These are phyloP conservation scores for Knipowitschia caucasica DNA, from an alignment of 2,797 vertebrate genomes.

Conservation along the genomic window DNA sequence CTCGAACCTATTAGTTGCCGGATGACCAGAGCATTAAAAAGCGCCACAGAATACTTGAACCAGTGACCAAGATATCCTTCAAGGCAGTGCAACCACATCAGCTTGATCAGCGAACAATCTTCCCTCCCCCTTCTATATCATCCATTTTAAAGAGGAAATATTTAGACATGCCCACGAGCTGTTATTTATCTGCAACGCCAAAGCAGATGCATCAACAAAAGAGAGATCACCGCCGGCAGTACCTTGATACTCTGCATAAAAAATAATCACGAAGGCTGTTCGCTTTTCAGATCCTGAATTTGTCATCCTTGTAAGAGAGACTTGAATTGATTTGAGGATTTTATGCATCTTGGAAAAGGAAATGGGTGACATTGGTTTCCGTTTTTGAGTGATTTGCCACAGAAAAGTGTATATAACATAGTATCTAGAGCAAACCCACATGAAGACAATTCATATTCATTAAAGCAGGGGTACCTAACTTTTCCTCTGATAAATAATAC, in stretches of 20 bases:
- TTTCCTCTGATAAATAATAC: too few relatives aligned
- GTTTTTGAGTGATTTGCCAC: too few relatives aligned
- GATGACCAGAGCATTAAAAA: background rate
- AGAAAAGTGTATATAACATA: too few relatives aligned
- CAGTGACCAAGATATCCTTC: conserved; percentile 37
- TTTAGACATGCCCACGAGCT: conserved; percentile 45
- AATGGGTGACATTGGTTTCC: background rate
- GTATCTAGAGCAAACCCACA: too few relatives aligned
- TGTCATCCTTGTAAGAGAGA: background rate
- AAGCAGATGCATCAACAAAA: conserved; percentile 30
- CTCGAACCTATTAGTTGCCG: background rate
- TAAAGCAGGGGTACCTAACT: too few relatives aligned
- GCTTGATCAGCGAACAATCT: conserved; percentile 54
- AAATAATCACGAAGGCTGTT: conserved; percentile 18
- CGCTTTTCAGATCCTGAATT: conserved; percentile 6
- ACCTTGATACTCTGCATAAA: conserved; percentile 18
- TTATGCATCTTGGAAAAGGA: background rate
- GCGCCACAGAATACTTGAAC: conserved; percentile 26
- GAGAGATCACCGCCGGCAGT: conserved; percentile 27
- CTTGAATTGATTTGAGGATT: background rate
- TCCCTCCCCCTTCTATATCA: conserved; percentile 18
- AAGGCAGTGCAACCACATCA: conserved; percentile 25
- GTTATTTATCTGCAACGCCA: conserved; percentile 44
- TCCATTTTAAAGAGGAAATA: conserved; percentile 32
- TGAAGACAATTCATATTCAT: too few relatives aligned